phyloP scores from a whole-genome alignment of 1,140 invertebrate species.

The Hirudo medicinalis region DNA sequence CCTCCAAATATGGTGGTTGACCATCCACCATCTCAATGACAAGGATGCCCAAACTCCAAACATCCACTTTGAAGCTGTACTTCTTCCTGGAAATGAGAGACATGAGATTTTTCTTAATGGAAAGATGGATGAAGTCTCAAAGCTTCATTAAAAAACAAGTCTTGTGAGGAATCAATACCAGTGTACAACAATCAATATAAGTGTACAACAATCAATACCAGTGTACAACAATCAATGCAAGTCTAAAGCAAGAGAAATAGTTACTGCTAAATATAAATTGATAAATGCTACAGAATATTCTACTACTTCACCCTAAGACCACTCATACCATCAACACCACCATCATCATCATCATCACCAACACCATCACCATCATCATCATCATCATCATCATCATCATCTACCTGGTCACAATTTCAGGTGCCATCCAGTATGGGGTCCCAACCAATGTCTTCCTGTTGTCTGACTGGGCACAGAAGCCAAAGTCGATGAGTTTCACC shows the following conservation, averaged over 20 bases:
- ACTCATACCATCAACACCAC: too few species aligned
- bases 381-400: neutral
- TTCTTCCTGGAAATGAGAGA: slow-evolving; percentile 36
- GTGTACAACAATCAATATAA: too few species aligned
- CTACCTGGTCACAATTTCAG: slow-evolving; percentile 28
- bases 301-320: too few species aligned
- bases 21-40: slow-evolving; percentile 44
- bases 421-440: slow-evolving; percentile 31
- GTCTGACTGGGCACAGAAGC: slow-evolving; percentile 43
- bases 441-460: slow-evolving; percentile 13
- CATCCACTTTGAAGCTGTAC: slow-evolving; percentile 41
- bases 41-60: slow-evolving; percentile 42
- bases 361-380: too few species aligned
- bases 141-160: too few species aligned
- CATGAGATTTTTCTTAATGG: neutral
- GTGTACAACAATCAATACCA: too few species aligned
- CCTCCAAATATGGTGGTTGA: slow-evolving; percentile 41
- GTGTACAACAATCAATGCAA: too few species aligned
- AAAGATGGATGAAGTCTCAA: neutral
- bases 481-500: slow-evolving; percentile 68
- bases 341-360: too few species aligned
- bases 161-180: too few species aligned
- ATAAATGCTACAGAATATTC: too few species aligned
- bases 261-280: too few species aligned
- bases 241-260: too few species aligned